Percentiles rank a stretch among this genome's conserved stretches.
Conservation (phyloP, 1,140 invertebrate species). For the Phenacoccus solenopsis region DNA sequence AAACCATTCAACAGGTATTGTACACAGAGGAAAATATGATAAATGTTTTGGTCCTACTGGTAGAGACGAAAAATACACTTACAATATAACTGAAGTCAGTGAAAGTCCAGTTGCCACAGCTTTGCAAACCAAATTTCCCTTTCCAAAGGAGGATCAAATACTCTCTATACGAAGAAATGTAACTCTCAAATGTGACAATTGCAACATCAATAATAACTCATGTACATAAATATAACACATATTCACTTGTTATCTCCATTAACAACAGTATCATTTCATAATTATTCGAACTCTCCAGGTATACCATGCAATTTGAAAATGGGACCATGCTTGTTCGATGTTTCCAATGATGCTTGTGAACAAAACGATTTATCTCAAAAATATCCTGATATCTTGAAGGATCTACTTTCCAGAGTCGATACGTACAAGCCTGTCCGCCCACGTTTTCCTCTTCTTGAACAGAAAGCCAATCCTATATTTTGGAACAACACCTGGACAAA, state of each 20-base stretch:
- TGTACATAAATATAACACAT: too few species aligned
- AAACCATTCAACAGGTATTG: background rate
- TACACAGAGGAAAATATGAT: background rate
- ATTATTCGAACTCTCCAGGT: too few species aligned
- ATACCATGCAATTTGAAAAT: too few species aligned
- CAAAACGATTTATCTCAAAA: slow-evolving; percentile 40
- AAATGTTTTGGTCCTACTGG: background rate
- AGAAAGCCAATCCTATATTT: slow-evolving; percentile 35
- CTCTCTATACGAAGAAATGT: background rate
- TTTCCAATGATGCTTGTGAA: slow-evolving; percentile 52
- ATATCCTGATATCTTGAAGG: slow-evolving; percentile 34
- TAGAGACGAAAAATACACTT: background rate
- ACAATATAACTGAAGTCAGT: background rate
- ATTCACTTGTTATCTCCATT: too few species aligned
- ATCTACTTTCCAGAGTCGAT: slow-evolving; percentile 33
- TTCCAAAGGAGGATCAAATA: background rate
- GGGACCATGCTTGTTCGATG: slow-evolving; percentile 52
- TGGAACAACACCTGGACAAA: slow-evolving; percentile 38
- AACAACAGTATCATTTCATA: too few species aligned
- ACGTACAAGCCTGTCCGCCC: slow-evolving; percentile 33
- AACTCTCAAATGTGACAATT: background rate
- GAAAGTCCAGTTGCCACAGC: background rate
- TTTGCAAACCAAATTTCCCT: background rate
- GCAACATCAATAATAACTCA: too few species aligned
- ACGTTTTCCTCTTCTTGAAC: slow-evolving; percentile 31